Percentiles rank a stretch among this genome's conserved stretches.
Conservation (phyloP, 1,140 invertebrate species). For the Drosophila hydei region DNA sequence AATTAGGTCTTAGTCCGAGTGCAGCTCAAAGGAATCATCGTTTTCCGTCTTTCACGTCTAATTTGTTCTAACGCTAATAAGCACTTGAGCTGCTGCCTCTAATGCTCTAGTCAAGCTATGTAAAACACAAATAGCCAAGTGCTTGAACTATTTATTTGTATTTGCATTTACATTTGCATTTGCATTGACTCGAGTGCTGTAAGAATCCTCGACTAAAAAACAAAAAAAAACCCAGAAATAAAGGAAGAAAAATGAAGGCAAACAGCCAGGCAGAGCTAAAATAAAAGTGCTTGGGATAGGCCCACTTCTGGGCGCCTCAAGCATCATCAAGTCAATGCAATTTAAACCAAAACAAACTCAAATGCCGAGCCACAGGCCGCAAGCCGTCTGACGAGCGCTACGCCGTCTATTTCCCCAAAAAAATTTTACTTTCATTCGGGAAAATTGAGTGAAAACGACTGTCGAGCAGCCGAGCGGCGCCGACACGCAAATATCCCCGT, state of each 20-base stretch:
- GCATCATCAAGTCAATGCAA: constrained; percentile 70
- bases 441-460: constrained; percentile 76
- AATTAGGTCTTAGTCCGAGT: neutral
- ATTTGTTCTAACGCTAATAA: constrained; percentile 2
- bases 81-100: constrained; percentile 1
- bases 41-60: no score
- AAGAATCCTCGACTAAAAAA: constrained; percentile 36
- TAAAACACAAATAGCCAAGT: constrained; percentile 22
- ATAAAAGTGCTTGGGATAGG: constrained; percentile 76
- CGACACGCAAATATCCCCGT: constrained; percentile 37
- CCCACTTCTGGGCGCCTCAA: constrained; percentile 61
- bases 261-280: constrained; percentile 35
- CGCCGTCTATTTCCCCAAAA: neutral
- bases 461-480: neutral
- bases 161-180: constrained; percentile 48
- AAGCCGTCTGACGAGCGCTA: constrained; percentile 15
- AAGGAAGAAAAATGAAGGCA: neutral
- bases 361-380: constrained; percentile 41
- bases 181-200: constrained; percentile 47
- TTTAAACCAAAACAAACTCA: constrained; percentile 83
- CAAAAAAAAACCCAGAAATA: constrained; percentile 5
- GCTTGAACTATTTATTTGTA: constrained; percentile 49
- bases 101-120: constrained; percentile 7
- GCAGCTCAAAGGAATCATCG: neutral
- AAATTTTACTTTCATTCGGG: constrained; percentile 78